Base-by-base conservation (phyloP, 30 jellyfish, hydroid and myxozoan genomes). In the Aurelia sp. region DNA sequence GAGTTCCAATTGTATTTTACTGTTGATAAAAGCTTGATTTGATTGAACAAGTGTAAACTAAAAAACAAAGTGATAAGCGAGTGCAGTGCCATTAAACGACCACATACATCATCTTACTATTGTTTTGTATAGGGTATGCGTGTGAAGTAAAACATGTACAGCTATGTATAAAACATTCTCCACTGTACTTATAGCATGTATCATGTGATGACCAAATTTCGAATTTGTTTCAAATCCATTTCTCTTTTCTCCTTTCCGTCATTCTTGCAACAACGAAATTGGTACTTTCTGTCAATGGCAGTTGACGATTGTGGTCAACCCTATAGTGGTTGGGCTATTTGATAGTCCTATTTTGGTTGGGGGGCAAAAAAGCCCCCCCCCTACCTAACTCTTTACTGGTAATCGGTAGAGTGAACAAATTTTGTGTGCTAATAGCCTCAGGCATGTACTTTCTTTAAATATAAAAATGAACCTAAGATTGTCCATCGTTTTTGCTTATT, bases 1-100 rank as follows among this genome's bases (percentile, higher is more conserved):
- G 90, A 79, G 90, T 79, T 79, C 48, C 64, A 31, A 52, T 63
- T 79, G 89, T 79, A 79, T 79, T 65, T 79, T 79, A 79, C 89
- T 79, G 89, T 79, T 79, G 37, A 79, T 79, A 79, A 53, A 63
- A 37, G 84, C 84, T 12, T 41, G 48, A 13, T 60, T 73, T 73
- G 22, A 73, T 41, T 60, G 17, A 40, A 72, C 47, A 19, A 4
- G 51, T 15, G 62, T 40, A 15, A 60, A 18, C 33, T 72, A 35
- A 72, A 35, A 37, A 7, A 60, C 30, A 72, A 72, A 33, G 16
- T 22, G 60, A 44, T 47, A 17, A 72, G 82, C 82, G 51, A 72
- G 82, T 37, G 82, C 82, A 72, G 82, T 35, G 82, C 82, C 82
- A 37, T 13, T 6, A 9, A 9, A 44, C 7, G 55, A 44, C 16